These are phyloP conservation scores for Caenorhabditis afra DNA, from an alignment of 2,888 invertebrate species.

Conservation along the genomic window DNA sequence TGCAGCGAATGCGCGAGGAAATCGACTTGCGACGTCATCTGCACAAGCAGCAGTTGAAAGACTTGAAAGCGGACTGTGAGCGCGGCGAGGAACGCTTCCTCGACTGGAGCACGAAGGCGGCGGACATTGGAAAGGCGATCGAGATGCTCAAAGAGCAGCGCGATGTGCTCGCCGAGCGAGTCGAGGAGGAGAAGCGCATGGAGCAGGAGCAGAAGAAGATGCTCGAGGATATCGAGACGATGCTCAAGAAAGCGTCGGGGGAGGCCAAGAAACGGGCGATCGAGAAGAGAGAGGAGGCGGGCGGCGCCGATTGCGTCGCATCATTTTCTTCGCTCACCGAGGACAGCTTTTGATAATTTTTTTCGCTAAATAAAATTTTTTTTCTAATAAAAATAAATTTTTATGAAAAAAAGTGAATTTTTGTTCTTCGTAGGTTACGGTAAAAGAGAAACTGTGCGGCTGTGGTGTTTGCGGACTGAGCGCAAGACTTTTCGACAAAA, in stretches of 20 bases:
- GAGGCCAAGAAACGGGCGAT: conserved; percentile 9
- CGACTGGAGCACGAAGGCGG: conserved; percentile 17
- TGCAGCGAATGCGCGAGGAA: conserved; percentile 47
- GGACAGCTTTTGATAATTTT: conserved; percentile 16
- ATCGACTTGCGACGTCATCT: conserved; percentile 49
- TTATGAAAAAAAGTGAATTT: no score
- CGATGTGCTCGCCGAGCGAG: conserved; percentile 24
- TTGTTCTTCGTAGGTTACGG: no score
- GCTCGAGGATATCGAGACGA: conserved; percentile 52
- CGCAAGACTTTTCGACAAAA: no score
- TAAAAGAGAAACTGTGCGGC: no score
- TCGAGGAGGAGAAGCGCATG: conserved; percentile 41
- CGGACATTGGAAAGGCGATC: conserved; percentile 37
- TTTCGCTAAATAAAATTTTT: not conserved
- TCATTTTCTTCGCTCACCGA: conserved; percentile 43
- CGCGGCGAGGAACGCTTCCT: conserved; percentile 2
- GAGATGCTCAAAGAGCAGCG: conserved; percentile 35
- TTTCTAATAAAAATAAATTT: no score
- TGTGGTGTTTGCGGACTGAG: no score
- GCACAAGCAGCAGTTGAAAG: conserved; percentile 52
- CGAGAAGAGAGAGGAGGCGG: not conserved
- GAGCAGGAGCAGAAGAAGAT: conserved; percentile 51
- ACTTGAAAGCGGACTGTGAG: conserved; percentile 38
- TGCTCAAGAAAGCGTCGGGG: conserved; percentile 28
- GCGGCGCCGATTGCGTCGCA: conserved; percentile 9